These are phyloP conservation scores for Drosophila setosimentum DNA, from an alignment of 2,888 invertebrate species.

Conservation along the genomic window DNA sequence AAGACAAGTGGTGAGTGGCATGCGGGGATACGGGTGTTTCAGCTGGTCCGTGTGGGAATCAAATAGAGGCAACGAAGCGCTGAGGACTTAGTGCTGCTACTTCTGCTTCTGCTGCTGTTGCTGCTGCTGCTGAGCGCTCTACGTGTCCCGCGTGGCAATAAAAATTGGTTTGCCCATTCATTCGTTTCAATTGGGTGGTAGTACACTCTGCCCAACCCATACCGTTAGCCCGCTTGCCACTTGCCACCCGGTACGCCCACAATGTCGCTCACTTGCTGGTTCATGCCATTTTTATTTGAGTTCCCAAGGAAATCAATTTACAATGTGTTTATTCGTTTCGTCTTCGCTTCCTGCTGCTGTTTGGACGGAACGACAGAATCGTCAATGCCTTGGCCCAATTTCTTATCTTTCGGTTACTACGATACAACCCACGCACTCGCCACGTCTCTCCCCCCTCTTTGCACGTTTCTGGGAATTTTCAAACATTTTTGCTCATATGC, in stretches of 20 bases:
- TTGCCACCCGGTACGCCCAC: slow-evolving; percentile 31
- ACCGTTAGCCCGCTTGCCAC: slow-evolving; percentile 1
- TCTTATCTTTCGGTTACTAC: slow-evolving; percentile 61
- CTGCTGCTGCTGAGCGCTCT: slow-evolving; percentile 39
- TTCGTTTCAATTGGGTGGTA: slow-evolving; percentile 73
- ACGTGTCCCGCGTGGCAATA: slow-evolving; percentile 82
- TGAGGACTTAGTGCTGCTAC: slow-evolving; percentile 36
- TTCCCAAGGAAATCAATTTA: slow-evolving; percentile 81
- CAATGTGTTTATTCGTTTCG: slow-evolving; percentile 81
- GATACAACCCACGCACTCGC: slow-evolving; percentile 47
- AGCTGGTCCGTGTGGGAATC: slow-evolving; percentile 65
- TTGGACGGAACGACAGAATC: slow-evolving; percentile 24
- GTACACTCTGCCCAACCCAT: slow-evolving; percentile 22
- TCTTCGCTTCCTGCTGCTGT: slow-evolving; percentile 51
- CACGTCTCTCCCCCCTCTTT: background rate
- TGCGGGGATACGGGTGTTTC: slow-evolving; percentile 1
- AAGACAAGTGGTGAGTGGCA: slow-evolving; percentile 7
- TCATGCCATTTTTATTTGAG: slow-evolving; percentile 81
- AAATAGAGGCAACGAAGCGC: slow-evolving; percentile 66
- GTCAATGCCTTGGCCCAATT: slow-evolving; percentile 56
- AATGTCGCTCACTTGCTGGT: slow-evolving; percentile 75
- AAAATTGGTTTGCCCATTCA: slow-evolving; percentile 80
- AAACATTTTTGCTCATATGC: slow-evolving; percentile 81
- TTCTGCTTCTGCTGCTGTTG: slow-evolving; percentile 8
- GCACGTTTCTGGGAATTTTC: slow-evolving; percentile 70